A percentile compares a stretch with the other conserved stretches of the same genome.
Evolutionary conservation across 2,113 vertebrate species (phyloP).

Genomic region (Serinus canaria): DNA sequence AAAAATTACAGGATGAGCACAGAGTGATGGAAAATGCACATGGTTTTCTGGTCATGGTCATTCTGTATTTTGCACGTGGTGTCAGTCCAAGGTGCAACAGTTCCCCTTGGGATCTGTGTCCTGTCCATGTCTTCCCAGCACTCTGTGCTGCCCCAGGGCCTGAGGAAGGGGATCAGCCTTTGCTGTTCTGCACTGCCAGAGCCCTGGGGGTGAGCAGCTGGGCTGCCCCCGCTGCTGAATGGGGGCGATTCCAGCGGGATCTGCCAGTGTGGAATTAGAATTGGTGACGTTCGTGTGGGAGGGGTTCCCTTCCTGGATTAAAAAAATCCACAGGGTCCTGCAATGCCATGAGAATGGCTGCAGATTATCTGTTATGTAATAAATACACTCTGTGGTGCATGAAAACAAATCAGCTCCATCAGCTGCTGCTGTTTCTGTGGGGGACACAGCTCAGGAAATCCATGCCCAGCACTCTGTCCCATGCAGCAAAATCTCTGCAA

Average conservation of each 20-base stretch:
- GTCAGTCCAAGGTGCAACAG: neutral
- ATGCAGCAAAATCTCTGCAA: neutral
- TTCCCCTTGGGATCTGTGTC: neutral
- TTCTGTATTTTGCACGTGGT: neutral
- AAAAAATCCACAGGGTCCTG: neutral
- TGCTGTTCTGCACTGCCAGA: neutral
- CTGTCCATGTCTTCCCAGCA: neutral
- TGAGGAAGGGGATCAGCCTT: neutral
- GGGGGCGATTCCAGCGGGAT: neutral
- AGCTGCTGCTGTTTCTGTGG: neutral
- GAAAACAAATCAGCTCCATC: neutral
- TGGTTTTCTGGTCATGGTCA: neutral
- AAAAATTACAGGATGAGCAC: neutral
- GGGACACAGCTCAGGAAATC: neutral
- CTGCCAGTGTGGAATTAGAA: neutral
- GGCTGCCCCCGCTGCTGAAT: neutral
- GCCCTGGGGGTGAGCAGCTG: neutral
- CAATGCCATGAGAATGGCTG: conserved; percentile 23
- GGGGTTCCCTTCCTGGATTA: conserved; percentile 7
- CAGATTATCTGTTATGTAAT: conserved; percentile 68
- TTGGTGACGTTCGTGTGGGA: neutral
- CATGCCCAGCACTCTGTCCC: neutral
- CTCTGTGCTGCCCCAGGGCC: neutral
- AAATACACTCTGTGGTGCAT: neutral
- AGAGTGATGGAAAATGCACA: neutral